Evolutionary conservation across 2,888 invertebrate species (phyloP), one percentile per base, ranked within the genome.

Genomic region (Apamea crenata): DNA sequence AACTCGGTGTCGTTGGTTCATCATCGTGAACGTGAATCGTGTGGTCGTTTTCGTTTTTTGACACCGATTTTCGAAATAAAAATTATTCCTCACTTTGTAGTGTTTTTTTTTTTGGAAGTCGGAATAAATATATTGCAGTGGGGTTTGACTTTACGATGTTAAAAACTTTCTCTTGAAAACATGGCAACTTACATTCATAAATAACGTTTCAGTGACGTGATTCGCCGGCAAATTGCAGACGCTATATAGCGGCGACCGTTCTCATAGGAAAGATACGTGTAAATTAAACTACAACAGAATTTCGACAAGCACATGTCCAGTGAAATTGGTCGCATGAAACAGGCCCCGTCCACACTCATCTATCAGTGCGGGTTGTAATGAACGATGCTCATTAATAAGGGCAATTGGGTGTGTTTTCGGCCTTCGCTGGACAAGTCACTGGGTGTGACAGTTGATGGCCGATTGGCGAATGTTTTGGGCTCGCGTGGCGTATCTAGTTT

Each of bases 301-400:
- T 77, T 18, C 25, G 66, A 77, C 75, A 63, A 53, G 29, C 21
- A 75, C 47, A 72, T 50, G 53, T 77, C n/a, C 74, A 63, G 50
- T 65, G 76, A 66, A 72, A 74, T 80, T n/a, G 78, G 36, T 74
- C 67, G 74, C 50, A 29, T 44, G 40, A 82, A 68, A 67, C 50
- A 63, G 74, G 63, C 82, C n/a, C 68, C 71, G 78, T 87, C 56
- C 83, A 74, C 71, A 74, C 75, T 84, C 86, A 86, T 87, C 84
- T 73, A 80, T 88, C 87, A 87, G 29, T 32, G 75, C 47, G n/a
- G n/a, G 44, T 56, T 32, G 85, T 85, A 90, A 89, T 85, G 77
- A 83, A 88, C 85, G 85, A 67, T 77, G 81, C 83, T 90, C 90
- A 90, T 90, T 90, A 90, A 90, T 90, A 89, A 88, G 72, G 72